A percentile compares a stretch with the other conserved stretches of the same genome.
These are phyloP conservation scores for Hippolais icterina DNA, from an alignment of 2,113 vertebrate genomes.

Conservation along the genomic window DNA sequence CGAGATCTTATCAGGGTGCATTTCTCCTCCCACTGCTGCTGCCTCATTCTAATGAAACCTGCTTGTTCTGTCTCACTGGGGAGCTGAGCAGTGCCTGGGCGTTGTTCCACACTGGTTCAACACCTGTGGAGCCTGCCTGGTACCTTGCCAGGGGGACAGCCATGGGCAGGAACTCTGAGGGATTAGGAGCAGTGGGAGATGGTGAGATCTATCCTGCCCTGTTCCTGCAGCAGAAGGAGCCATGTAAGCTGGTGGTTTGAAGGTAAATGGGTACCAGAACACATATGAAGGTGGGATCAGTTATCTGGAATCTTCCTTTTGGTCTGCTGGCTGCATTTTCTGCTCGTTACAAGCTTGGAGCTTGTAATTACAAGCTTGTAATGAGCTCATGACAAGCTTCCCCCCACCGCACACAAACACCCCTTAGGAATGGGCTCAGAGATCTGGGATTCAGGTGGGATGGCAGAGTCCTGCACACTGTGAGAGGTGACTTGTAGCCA, in stretches of 20 bases:
- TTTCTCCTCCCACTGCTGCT: background rate
- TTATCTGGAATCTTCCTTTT: background rate
- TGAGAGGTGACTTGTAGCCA: background rate
- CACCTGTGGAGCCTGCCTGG: background rate
- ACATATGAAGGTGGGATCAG: background rate
- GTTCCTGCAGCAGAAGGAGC: background rate
- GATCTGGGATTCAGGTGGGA: background rate
- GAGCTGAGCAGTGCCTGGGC: background rate
- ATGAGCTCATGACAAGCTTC: background rate
- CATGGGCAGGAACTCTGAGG: background rate
- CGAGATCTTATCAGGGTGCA: background rate
- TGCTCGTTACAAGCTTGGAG: background rate
- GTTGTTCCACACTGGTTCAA: background rate
- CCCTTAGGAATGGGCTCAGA: fast-evolving
- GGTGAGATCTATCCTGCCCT: background rate
- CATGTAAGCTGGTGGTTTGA: background rate
- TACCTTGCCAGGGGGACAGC: background rate
- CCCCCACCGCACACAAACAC: fast-evolving
- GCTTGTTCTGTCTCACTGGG: background rate
- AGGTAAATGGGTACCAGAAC: background rate
- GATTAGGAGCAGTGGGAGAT: fast-evolving
- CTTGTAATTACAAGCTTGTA: too few species aligned
- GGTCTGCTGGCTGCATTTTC: background rate
- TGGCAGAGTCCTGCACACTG: background rate
- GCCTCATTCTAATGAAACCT: background rate